phyloP scores from a whole-genome alignment of 1,140 invertebrate species.

The Ditylenchus dipsaci region DNA sequence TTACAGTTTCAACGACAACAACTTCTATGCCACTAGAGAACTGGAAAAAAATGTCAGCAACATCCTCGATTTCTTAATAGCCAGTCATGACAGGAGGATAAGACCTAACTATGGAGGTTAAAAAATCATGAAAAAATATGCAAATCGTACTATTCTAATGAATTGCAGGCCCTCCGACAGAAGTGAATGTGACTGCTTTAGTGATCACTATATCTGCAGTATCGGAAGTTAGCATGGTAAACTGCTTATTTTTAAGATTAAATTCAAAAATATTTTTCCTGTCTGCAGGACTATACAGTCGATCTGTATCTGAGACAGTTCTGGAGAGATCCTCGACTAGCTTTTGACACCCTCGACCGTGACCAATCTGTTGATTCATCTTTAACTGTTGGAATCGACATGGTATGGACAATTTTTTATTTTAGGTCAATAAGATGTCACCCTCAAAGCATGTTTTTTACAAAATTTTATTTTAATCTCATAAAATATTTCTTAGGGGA shows the following conservation, averaged over 20 bases:
- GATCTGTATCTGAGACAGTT: conserved; percentile 98
- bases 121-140: background rate
- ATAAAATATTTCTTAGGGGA: no score
- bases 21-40: background rate
- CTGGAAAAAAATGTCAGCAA: conserved; percentile 38
- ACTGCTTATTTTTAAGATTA: background rate
- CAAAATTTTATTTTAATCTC: no score
- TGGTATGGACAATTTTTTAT: conserved; percentile 72
- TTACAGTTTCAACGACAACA: background rate
- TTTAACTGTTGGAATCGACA: conserved; percentile 76
- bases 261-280: background rate
- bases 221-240: conserved; percentile 97
- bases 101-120: conserved; percentile 45
- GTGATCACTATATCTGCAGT: conserved; percentile 96
- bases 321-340: conserved; percentile 88
- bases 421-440: no score
- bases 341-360: conserved; percentile 67
- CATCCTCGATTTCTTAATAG: conserved; percentile 41
- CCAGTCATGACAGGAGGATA: conserved; percentile 41
- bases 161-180: conserved; percentile 64
- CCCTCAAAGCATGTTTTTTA: no score
- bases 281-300: conserved; percentile 86
- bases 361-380: conserved; percentile 27
- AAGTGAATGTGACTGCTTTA: conserved; percentile 94
- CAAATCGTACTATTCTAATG: background rate